A percentile compares a stretch with the other conserved stretches of the same genome.
Conservation (phyloP, 35 echinoderm and acorn worm genomes). For the Eucidaris tribuloides region DNA sequence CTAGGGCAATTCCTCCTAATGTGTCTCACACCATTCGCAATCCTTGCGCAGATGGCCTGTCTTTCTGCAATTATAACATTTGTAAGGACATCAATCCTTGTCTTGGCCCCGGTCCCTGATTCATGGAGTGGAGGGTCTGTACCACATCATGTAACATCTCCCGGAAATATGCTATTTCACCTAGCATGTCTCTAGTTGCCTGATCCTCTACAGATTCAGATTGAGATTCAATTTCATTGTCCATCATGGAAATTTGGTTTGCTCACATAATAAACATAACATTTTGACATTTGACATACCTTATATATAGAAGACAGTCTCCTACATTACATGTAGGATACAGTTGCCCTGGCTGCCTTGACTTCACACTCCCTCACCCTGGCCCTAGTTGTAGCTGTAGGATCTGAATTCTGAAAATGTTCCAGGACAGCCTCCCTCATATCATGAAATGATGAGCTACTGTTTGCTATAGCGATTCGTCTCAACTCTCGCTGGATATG, state of each 20-base stretch:
- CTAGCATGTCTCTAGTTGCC: background rate
- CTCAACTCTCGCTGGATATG: background rate
- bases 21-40: too few relatives aligned
- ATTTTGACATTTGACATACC: too few relatives aligned
- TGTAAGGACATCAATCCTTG: background rate
- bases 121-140: background rate
- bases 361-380: background rate
- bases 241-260: too few relatives aligned
- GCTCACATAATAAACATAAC: too few relatives aligned
- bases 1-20: too few relatives aligned
- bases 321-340: background rate
- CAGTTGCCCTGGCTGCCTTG: background rate
- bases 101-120: too few relatives aligned
- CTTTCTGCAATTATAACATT: background rate
- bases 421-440: background rate
- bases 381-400: background rate
- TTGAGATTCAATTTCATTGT: too few relatives aligned
- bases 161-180: background rate
- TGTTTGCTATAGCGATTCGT: background rate
- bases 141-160: constrained; percentile 12
- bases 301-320: too few relatives aligned
- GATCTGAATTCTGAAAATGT: background rate
- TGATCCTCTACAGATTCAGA: background rate
- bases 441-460: background rate
- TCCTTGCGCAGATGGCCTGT: too few relatives aligned